Percentiles rank a stretch among this genome's conserved stretches.
Conservation (phyloP, 2,888 invertebrate species). For the Colostygia pectinataria region DNA sequence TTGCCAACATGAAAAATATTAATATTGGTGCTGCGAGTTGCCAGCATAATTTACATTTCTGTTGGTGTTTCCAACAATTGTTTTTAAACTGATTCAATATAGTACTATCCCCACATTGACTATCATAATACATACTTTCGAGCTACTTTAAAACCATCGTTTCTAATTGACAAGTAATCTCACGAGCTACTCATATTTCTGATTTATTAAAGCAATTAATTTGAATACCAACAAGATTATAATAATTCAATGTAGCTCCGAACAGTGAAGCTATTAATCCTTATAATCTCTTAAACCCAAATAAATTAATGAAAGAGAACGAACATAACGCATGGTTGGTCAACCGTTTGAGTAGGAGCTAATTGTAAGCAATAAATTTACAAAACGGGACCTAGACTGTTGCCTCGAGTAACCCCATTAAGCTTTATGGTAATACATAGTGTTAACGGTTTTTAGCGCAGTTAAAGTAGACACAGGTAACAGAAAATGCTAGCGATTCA, state of each 20-base stretch:
- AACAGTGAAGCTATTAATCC: constrained; percentile 14
- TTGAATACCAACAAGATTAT: constrained; percentile 12
- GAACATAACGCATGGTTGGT: constrained; percentile 20
- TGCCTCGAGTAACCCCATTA: constrained; percentile 17
- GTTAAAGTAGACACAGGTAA: neutral
- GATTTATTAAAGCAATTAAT: constrained; percentile 18
- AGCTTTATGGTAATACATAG: constrained; percentile 25
- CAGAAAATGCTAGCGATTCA: neutral
- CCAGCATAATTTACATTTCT: too few species aligned
- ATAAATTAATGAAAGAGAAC: constrained; percentile 17
- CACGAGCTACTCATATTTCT: constrained; percentile 11
- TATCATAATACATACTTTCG: too few species aligned
- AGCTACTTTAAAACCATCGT: constrained; percentile 5
- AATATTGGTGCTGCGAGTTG: too few species aligned
- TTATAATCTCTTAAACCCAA: constrained; percentile 10
- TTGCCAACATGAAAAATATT: too few species aligned
- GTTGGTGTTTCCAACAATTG: too few species aligned
- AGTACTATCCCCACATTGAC: too few species aligned
- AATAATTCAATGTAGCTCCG: constrained; percentile 12
- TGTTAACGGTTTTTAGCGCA: constrained; percentile 4
- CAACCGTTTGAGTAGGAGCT: constrained; percentile 15
- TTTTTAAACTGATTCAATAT: too few species aligned
- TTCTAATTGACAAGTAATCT: constrained; percentile 15
- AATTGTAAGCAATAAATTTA: constrained; percentile 23
- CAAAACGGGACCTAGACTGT: constrained; percentile 23